Evolutionary conservation across 2,113 vertebrate species (phyloP).

Genomic region (Sceloporus tristichus): DNA sequence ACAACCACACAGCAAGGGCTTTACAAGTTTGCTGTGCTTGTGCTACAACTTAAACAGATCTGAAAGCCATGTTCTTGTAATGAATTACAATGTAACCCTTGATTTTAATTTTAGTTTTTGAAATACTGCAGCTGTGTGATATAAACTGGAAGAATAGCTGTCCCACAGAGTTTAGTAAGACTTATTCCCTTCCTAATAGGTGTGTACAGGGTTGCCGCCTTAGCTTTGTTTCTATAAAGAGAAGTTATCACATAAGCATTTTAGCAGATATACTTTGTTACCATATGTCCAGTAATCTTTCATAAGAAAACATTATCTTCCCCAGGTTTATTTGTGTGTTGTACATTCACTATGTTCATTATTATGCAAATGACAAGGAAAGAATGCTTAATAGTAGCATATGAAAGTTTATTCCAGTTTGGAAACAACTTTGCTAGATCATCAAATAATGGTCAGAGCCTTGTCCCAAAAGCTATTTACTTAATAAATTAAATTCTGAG

Average conservation of each 20-base stretch:
- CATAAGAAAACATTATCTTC: conserved; percentile 1
- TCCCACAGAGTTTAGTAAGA: background rate
- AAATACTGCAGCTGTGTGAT: background rate
- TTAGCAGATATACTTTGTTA: background rate
- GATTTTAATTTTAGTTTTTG: conserved; percentile 8
- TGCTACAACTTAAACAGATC: background rate
- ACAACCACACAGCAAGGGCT: background rate
- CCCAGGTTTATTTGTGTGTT: rapidly evolving
- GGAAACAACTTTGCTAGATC: conserved; percentile 26
- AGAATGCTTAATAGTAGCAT: conserved; percentile 20
- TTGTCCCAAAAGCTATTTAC: conserved; percentile 33
- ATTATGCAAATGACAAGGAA: background rate
- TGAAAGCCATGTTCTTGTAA: background rate
- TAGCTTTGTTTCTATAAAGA: conserved; percentile 4
- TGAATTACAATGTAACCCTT: background rate
- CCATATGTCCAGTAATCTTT: conserved; percentile 7
- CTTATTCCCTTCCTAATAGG: background rate
- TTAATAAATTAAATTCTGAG: conserved; percentile 45
- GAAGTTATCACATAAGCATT: background rate
- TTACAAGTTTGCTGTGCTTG: background rate
- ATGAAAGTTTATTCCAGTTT: conserved; percentile 35
- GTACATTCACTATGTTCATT: background rate
- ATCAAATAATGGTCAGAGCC: background rate
- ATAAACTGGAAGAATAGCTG: background rate
- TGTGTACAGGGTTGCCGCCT: background rate